These are phyloP conservation scores for Trypoxylon attenuatum DNA, from an alignment of 2,888 invertebrate genomes.

Conservation along the genomic window DNA sequence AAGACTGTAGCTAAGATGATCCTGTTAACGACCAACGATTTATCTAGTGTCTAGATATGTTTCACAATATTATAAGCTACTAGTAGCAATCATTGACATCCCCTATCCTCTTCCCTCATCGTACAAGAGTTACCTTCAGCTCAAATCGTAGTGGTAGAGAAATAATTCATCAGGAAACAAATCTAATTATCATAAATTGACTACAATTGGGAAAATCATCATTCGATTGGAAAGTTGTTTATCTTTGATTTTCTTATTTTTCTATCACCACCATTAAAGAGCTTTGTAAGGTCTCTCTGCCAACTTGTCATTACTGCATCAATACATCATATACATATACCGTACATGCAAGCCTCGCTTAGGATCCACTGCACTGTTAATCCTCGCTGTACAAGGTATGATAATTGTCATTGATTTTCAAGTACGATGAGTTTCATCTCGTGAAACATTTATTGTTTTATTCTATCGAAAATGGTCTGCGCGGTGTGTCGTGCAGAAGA, in stretches of 20 bases:
- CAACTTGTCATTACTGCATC: not conserved
- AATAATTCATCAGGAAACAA: too few relatives aligned
- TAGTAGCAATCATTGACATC: too few relatives aligned
- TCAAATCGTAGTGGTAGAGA: too few relatives aligned
- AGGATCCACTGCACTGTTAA: not conserved
- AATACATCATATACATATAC: too few relatives aligned
- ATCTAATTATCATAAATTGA: too few relatives aligned
- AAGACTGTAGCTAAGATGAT: slow-evolving; percentile 1
- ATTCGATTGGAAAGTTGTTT: too few relatives aligned
- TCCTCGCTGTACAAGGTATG: not conserved
- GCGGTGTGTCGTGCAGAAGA: slow-evolving; percentile 21
- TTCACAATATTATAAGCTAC: not conserved
- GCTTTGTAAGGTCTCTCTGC: too few relatives aligned
- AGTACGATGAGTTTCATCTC: not conserved
- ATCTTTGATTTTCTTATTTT: not conserved
- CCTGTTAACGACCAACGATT: slow-evolving; percentile 15
- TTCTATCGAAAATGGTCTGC: not conserved
- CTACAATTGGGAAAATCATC: too few relatives aligned
- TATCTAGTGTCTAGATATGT: slow-evolving; percentile 5
- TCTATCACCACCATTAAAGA: too few relatives aligned
- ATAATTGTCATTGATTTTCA: not conserved
- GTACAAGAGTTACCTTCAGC: too few relatives aligned
- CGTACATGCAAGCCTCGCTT: not conserved
- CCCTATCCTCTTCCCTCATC: too few relatives aligned
- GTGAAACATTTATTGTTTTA: not conserved